Conservation (phyloP, 2,888 invertebrate genomes). For the Unio pictorum region DNA sequence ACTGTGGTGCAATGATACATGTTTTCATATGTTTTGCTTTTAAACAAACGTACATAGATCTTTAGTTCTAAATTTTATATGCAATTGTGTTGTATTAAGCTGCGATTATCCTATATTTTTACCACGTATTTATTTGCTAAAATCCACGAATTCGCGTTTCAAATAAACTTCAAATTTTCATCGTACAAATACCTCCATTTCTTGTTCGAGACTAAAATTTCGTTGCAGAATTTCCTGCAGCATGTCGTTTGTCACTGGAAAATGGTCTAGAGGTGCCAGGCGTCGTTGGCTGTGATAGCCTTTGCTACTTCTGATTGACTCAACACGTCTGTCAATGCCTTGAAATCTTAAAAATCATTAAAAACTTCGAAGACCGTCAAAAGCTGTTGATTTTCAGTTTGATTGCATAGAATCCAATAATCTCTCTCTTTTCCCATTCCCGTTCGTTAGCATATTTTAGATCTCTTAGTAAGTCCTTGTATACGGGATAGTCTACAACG, state of each 20-base stretch:
- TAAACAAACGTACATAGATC: too few species aligned
- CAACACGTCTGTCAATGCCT: slow-evolving; percentile 17
- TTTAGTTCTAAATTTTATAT: too few species aligned
- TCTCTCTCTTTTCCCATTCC: slow-evolving; percentile 25
- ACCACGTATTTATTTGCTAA: too few species aligned
- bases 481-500: slow-evolving; percentile 15
- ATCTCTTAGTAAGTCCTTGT: slow-evolving; percentile 25
- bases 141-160: too few species aligned
- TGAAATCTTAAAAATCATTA: slow-evolving; percentile 29
- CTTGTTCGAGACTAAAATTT: slow-evolving; percentile 19
- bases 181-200: slow-evolving; percentile 22
- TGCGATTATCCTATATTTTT: too few species aligned
- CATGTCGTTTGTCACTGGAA: slow-evolving; percentile 31
- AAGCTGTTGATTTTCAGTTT: slow-evolving; percentile 31
- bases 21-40: too few species aligned
- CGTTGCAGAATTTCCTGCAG: slow-evolving; percentile 22
- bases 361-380: slow-evolving; percentile 20
- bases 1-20: too few species aligned
- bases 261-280: slow-evolving; percentile 15
- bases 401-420: slow-evolving; percentile 18
- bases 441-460: slow-evolving; percentile 24
- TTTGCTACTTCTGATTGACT: slow-evolving; percentile 15
- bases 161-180: too few species aligned
- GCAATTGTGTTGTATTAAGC: too few species aligned
- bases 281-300: slow-evolving; percentile 20